Percentiles rank a stretch among this genome's conserved stretches.
Conservation (phyloP, 2,113 vertebrate species). For the Hemicordylus capensis region DNA sequence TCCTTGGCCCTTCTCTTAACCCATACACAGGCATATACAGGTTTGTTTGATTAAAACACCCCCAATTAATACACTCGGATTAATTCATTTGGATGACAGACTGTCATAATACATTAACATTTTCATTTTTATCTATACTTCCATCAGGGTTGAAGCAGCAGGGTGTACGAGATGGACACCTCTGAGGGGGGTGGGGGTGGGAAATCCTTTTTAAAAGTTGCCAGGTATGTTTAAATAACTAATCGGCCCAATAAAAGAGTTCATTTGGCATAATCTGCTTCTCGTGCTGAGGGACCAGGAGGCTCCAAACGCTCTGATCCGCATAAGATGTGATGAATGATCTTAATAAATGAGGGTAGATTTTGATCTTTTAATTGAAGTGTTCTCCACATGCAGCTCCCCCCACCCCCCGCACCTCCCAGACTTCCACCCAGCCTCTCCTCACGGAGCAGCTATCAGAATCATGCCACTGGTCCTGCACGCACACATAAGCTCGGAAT, state of each 20-base stretch:
- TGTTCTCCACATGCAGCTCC: neutral
- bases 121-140: neutral
- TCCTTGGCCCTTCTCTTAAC: too few species aligned
- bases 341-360: neutral
- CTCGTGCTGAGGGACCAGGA: neutral
- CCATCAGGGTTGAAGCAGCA: neutral
- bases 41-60: neutral
- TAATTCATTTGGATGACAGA: neutral
- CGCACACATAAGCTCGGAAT: constrained; percentile 27
- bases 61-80: neutral
- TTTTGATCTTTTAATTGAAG: neutral
- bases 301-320: neutral
- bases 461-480: neutral
- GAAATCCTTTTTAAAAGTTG: neutral
- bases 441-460: neutral
- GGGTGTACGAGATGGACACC: too few species aligned
- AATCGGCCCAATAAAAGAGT: neutral
- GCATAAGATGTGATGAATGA: neutral
- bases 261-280: neutral
- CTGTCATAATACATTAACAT: neutral
- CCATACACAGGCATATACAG: neutral
- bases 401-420: too few species aligned
- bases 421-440: neutral
- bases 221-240: neutral
- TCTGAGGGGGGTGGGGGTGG: neutral